Base-by-base conservation (phyloP, 2,113 vertebrate genomes). In the Cricetomys ansorgei region DNA sequence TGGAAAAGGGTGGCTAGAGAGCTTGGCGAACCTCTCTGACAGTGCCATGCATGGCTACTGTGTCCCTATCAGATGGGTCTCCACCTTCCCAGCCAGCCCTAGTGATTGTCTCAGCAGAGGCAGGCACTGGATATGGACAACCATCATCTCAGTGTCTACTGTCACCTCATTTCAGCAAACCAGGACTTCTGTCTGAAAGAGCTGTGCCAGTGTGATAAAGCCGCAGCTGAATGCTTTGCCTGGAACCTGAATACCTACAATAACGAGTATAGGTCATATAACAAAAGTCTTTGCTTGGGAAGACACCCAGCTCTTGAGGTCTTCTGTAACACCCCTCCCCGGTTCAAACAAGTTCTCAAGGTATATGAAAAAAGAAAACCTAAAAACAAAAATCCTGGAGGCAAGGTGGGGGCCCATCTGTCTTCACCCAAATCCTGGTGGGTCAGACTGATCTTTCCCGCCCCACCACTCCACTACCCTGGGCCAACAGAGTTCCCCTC, bases 201-300 rank as follows among this genome's bases (percentile, higher is more conserved):
- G 0, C 93, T 96, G 29, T 98, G 98, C 73, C 3, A 84, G 0
- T 98, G 97, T 1, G 98, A 98, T 8, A 89, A 79, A 85, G 55
- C 1, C 0, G 91, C 95, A 0, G 15, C 0, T 12, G 48, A 77
- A 27, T 98, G 98, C 87, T 95, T 95, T 1, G 7, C 19, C 11
- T 81, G 0, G 2, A 0, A 85, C 62, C n/a, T 0, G 83, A 23
- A 31, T 0, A 77, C 21, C 75, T 98, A 95, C 12, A 23, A 15
- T 3, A 7, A 1, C n/a, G n/a, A 1, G n/a, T n/a, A n/a, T n/a
- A n/a, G n/a, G n/a, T n/a, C n/a, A n/a, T n/a, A n/a, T n/a, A n/a
- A n/a, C n/a, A n/a, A n/a, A n/a, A n/a, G n/a, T n/a, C n/a, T n/a
- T n/a, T n/a, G n/a, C n/a, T n/a, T n/a, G n/a, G n/a, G n/a, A n/a